Evolutionary conservation across 2,113 vertebrate genomes (phyloP).

Genomic region (Corythornis vintsioides): DNA sequence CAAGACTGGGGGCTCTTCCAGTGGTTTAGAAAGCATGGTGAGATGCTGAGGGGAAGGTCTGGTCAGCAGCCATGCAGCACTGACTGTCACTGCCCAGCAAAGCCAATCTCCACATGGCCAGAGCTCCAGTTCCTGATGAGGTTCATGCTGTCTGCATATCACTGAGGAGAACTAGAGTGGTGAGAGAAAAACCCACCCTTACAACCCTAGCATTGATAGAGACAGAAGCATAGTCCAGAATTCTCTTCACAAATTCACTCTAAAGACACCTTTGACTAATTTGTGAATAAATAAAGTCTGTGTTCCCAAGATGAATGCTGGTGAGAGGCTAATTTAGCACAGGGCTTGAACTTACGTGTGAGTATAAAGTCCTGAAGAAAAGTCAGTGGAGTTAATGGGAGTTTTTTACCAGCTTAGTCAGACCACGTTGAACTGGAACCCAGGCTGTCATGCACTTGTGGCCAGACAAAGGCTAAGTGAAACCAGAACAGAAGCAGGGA

Average conservation of each 20-base stretch:
- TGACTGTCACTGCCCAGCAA: neutral
- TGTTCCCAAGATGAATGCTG: neutral
- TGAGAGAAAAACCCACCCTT: neutral
- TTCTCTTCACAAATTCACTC: neutral
- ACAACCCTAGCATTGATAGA: neutral
- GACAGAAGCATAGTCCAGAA: neutral
- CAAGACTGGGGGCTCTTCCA: neutral
- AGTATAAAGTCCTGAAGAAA: neutral
- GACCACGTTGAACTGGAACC: slow-evolving; percentile 14
- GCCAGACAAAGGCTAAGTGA: slow-evolving; percentile 58
- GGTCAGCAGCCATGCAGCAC: neutral
- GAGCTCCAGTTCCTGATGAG: neutral
- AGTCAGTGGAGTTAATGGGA: slow-evolving; percentile 11
- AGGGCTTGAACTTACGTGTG: neutral
- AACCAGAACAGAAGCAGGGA: slow-evolving; percentile 60
- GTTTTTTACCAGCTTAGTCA: slow-evolving; percentile 43
- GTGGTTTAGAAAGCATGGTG: neutral
- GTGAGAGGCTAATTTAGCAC: neutral
- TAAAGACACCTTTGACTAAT: neutral
- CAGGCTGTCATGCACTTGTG: slow-evolving; percentile 26
- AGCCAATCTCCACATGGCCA: neutral
- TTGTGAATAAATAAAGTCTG: neutral
- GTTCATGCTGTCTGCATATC: neutral
- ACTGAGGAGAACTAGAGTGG: neutral
- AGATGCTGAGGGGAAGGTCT: neutral